Evolutionary conservation across 1,140 invertebrate species (phyloP).

Genomic region (Drusus annulatus): DNA sequence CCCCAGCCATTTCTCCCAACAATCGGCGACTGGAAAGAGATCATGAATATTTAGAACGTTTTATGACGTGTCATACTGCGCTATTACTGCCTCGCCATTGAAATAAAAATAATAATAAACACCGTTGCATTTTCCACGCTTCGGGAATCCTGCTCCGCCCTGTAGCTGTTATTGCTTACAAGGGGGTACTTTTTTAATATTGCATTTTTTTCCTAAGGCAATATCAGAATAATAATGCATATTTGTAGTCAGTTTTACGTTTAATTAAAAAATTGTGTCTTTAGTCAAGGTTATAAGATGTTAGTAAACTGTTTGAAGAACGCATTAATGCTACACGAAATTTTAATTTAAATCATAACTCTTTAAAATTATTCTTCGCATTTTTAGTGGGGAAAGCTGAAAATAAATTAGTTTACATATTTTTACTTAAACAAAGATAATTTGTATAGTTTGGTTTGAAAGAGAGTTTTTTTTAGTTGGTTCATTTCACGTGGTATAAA

Average conservation of each 20-base stretch:
- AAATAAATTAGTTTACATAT: no score
- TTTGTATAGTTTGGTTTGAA: no score
- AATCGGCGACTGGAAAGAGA: slow-evolving; percentile 32
- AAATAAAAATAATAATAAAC: slow-evolving; percentile 57
- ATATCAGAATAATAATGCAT: background rate
- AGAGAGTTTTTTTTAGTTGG: no score
- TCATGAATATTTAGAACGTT: slow-evolving; percentile 57
- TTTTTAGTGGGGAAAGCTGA: no score
- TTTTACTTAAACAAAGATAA: no score
- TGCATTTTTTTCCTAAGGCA: background rate
- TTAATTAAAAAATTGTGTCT: background rate
- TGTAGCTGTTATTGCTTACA: background rate
- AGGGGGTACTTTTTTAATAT: slow-evolving; percentile 26
- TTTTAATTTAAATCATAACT: no score
- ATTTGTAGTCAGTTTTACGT: background rate
- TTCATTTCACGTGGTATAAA: no score
- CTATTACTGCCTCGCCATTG: slow-evolving; percentile 45
- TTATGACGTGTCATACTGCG: slow-evolving; percentile 51
- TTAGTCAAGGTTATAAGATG: background rate
- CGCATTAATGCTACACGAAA: no score
- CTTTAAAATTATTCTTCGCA: no score
- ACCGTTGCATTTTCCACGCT: slow-evolving; percentile 38
- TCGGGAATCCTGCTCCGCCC: background rate
- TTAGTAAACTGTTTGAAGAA: background rate
- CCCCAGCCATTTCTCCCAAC: background rate